These are phyloP conservation scores for Mimumesa dahlbomi DNA, from an alignment of 2,888 invertebrate genomes.

Conservation along the genomic window DNA sequence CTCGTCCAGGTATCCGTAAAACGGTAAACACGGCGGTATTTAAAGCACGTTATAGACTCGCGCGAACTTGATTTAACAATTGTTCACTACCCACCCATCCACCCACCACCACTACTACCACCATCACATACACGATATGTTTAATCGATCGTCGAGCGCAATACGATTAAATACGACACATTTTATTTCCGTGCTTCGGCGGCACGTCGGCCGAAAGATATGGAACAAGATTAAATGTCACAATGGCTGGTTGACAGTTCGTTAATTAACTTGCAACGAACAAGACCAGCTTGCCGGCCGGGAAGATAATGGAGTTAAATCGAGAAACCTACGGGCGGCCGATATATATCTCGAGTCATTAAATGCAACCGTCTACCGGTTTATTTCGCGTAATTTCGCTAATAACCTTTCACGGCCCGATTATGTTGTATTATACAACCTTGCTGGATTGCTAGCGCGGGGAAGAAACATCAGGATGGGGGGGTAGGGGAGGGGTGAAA, in stretches of 20 bases:
- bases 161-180: constrained; percentile 12
- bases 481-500: not conserved
- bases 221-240: constrained; percentile 38
- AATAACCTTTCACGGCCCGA: constrained; percentile 27
- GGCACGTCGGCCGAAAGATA: constrained; percentile 9
- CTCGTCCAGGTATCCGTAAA: not conserved
- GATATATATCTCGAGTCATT: constrained; percentile 30
- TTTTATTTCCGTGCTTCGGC: not conserved
- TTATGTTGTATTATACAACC: not conserved
- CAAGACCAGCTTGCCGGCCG: constrained; percentile 23
- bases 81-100: not conserved
- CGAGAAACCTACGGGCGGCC: constrained; percentile 29
- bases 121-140: not conserved
- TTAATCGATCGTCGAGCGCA: constrained; percentile 15
- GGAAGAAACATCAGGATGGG: too few relatives aligned
- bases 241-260: constrained; percentile 27
- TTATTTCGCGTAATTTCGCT: constrained; percentile 48
- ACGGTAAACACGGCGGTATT: not conserved
- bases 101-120: too few relatives aligned
- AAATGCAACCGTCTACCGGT: constrained; percentile 30
- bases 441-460: constrained; percentile 1
- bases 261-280: constrained; percentile 51
- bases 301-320: constrained; percentile 37
- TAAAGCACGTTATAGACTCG: not conserved
- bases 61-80: not conserved